A percentile compares a stretch with the other conserved stretches of the same genome.
Conservation (phyloP, 2,797 vertebrate species). For the Neosilurus hyrtlii region DNA sequence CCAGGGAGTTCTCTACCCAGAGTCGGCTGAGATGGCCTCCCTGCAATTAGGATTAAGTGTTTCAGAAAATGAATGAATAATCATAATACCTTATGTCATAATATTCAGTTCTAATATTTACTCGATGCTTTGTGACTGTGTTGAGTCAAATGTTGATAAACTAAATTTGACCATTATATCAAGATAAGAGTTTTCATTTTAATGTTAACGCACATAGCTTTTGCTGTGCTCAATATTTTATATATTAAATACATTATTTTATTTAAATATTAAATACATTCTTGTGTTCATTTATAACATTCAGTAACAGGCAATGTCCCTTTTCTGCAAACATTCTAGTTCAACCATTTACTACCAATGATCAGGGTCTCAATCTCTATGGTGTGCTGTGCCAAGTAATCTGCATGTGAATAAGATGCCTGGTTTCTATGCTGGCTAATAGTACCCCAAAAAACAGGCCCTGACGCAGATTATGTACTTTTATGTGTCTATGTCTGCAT, state of each 20-base stretch:
- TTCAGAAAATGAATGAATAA: too few species aligned
- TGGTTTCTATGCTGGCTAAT: slow-evolving; percentile 48
- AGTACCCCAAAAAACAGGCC: slow-evolving; percentile 36
- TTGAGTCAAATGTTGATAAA: not conserved
- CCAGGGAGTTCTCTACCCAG: too few species aligned
- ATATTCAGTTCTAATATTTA: not conserved
- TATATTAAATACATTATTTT: not conserved
- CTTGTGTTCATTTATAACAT: not conserved
- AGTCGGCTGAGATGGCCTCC: too few species aligned
- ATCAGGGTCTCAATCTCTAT: slow-evolving; percentile 41
- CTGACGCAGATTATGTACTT: not conserved
- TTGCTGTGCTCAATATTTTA: not conserved
- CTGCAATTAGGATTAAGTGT: too few species aligned
- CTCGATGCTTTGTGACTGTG: not conserved
- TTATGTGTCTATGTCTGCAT: not conserved
- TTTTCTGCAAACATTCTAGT: not conserved
- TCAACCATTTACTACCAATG: slow-evolving; percentile 12
- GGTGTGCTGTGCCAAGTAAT: slow-evolving; percentile 65
- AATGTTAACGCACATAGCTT: not conserved
- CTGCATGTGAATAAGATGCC: slow-evolving; percentile 68
- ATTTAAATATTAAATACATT: not conserved
- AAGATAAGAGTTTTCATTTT: not conserved
- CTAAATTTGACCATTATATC: not conserved
- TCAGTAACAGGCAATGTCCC: not conserved
- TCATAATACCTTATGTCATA: not conserved